phyloP scores from a whole-genome alignment of 1,140 invertebrate species.

The Penaeus indicus region DNA sequence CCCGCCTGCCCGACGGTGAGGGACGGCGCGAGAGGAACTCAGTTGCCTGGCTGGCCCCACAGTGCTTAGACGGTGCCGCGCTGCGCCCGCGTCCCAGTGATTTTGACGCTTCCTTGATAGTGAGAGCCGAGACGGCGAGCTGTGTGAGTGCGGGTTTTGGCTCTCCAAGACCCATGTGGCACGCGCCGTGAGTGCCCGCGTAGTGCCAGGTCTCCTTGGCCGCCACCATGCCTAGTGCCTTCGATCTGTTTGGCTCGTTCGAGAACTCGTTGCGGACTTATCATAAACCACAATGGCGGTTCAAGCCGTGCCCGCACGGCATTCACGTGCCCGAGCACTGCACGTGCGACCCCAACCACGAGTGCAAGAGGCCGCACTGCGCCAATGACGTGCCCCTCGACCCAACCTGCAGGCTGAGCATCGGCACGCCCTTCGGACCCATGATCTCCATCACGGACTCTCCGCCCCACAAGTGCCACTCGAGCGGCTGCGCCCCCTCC shows the following conservation, averaged over 20 bases:
- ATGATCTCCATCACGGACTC: conserved; percentile 47
- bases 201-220: conserved; percentile 58
- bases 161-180: background rate
- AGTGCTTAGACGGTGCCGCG: conserved; percentile 38
- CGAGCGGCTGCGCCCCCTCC: conserved; percentile 45
- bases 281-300: conserved; percentile 52
- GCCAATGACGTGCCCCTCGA: conserved; percentile 66
- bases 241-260: conserved; percentile 69
- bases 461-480: conserved; percentile 51
- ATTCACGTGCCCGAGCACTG: conserved; percentile 56
- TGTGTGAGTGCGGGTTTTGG: background rate
- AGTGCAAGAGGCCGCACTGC: conserved; percentile 64
- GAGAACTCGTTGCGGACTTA: conserved; percentile 75
- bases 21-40: background rate
- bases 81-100: conserved; percentile 18
- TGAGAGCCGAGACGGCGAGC: conserved; percentile 3
- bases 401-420: conserved; percentile 55
- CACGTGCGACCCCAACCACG: conserved; percentile 60
- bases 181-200: background rate
- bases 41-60: conserved; percentile 44
- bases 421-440: conserved; percentile 63
- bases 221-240: conserved; percentile 77
- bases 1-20: background rate
- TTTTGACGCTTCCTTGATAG: conserved; percentile 47
- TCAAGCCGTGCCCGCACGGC: conserved; percentile 61